A percentile compares a stretch with the other conserved stretches of the same genome.
Evolutionary conservation across 2,888 invertebrate species (phyloP).

Genomic region (Trachelus iudaicus): DNA sequence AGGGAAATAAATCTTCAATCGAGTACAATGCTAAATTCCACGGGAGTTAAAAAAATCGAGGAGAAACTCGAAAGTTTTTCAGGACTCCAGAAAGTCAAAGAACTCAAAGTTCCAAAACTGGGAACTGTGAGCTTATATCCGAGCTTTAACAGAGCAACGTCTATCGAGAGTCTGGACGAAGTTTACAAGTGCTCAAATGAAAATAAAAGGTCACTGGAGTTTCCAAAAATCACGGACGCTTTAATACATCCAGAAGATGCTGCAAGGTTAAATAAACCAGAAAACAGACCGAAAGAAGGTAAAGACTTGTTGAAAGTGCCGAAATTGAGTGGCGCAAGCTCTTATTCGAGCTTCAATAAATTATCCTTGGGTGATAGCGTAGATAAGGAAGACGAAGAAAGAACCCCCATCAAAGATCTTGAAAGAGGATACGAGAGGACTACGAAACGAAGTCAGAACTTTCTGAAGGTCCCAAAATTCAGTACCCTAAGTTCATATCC

Average conservation of each 20-base stretch:
- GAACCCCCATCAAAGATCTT: background rate
- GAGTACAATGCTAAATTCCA: background rate
- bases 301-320: slow-evolving; percentile 38
- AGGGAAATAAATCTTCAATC: background rate
- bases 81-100: background rate
- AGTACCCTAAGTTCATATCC: slow-evolving; percentile 18
- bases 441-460: background rate
- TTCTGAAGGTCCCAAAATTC: slow-evolving; percentile 16
- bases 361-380: slow-evolving; percentile 34
- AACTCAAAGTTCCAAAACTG: slow-evolving; percentile 26
- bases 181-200: slow-evolving; percentile 22
- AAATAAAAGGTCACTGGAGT: slow-evolving; percentile 15
- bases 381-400: slow-evolving; percentile 14
- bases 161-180: slow-evolving; percentile 21
- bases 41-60: background rate
- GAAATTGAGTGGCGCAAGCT: slow-evolving; percentile 43
- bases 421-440: background rate
- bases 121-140: slow-evolving; percentile 24
- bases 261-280: slow-evolving; percentile 8
- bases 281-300: background rate
- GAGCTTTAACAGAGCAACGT: slow-evolving; percentile 27
- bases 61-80: background rate
- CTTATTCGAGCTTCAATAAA: slow-evolving; percentile 43
- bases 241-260: background rate
- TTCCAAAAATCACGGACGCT: slow-evolving; percentile 11